phyloP scores from a whole-genome alignment of 2,888 invertebrate genomes.

The Pyrrhia umbra region DNA sequence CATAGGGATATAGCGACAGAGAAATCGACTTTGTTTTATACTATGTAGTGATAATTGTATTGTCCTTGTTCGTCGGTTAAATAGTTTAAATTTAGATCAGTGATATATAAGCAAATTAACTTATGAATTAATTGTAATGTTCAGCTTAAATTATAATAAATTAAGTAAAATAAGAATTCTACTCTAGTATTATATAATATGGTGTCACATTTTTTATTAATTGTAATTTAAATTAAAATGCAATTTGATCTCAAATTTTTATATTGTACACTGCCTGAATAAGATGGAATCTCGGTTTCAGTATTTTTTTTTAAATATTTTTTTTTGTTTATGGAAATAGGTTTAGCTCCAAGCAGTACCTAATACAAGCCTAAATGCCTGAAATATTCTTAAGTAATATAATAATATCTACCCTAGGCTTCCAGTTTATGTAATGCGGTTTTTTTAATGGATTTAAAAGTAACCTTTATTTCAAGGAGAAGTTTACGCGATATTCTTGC shows the following conservation, averaged over 20 bases:
- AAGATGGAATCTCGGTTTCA: conserved; percentile 35
- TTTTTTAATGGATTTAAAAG: too few relatives aligned
- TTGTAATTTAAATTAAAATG: background rate
- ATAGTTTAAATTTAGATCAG: conserved; percentile 11
- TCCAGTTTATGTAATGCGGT: too few relatives aligned
- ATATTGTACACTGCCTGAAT: conserved; percentile 11
- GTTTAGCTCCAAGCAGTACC: too few relatives aligned
- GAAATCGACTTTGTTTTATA: too few relatives aligned
- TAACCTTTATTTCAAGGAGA: too few relatives aligned
- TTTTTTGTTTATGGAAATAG: background rate
- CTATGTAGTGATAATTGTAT: too few relatives aligned
- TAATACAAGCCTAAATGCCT: too few relatives aligned
- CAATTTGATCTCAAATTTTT: conserved; percentile 38
- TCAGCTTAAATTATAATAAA: conserved; percentile 15
- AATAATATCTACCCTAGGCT: too few relatives aligned
- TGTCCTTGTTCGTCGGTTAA: too few relatives aligned
- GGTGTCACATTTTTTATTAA: background rate
- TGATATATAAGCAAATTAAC: conserved; percentile 28
- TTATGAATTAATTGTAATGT: conserved; percentile 28
- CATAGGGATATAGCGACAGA: too few relatives aligned
- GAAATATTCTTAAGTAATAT: too few relatives aligned
- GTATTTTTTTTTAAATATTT: conserved; percentile 30
- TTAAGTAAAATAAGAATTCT: conserved; percentile 11
- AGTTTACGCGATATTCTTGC: too few relatives aligned
- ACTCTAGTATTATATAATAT: conserved; percentile 3